These are phyloP conservation scores for Misgurnus mizolepis DNA, from an alignment of 2,113 vertebrate species.

Conservation along the genomic window DNA sequence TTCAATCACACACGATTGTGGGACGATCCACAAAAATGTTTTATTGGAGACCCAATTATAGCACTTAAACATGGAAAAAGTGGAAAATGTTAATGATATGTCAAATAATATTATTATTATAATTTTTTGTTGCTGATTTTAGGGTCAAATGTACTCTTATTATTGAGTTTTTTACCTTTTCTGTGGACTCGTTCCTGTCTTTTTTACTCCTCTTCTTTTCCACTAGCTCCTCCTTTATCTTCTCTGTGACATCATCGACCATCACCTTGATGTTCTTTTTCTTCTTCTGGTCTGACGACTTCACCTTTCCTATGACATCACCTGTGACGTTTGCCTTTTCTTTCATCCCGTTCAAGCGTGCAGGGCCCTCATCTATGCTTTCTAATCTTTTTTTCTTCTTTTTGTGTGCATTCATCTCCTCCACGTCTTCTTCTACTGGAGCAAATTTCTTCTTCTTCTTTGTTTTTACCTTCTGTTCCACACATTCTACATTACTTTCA, in stretches of 20 bases:
- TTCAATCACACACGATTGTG: too few species aligned
- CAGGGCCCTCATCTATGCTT: not conserved
- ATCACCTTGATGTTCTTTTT: not conserved
- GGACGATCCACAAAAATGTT: too few species aligned
- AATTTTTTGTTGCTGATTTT: too few species aligned
- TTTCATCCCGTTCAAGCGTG: not conserved
- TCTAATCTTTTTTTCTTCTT: constrained; percentile 34
- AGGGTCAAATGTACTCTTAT: not conserved
- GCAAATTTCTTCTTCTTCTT: constrained; percentile 31
- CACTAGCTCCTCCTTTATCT: constrained; percentile 30
- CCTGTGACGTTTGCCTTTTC: not conserved
- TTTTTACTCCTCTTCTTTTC: not conserved
- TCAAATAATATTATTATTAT: too few species aligned
- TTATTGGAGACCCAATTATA: too few species aligned
- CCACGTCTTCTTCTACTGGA: not conserved
- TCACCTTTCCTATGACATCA: not conserved
- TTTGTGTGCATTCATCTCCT: constrained; percentile 33
- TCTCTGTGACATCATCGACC: not conserved
- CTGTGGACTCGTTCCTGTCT: not conserved
- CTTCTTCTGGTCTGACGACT: not conserved
- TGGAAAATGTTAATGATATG: too few species aligned
- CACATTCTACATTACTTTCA: constrained; percentile 37
- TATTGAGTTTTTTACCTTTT: not conserved
- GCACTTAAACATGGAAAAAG: too few species aligned
- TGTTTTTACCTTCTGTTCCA: constrained; percentile 44